These are phyloP conservation scores for Anhinga anhinga DNA, from an alignment of 2,113 vertebrate species.

Conservation along the genomic window DNA sequence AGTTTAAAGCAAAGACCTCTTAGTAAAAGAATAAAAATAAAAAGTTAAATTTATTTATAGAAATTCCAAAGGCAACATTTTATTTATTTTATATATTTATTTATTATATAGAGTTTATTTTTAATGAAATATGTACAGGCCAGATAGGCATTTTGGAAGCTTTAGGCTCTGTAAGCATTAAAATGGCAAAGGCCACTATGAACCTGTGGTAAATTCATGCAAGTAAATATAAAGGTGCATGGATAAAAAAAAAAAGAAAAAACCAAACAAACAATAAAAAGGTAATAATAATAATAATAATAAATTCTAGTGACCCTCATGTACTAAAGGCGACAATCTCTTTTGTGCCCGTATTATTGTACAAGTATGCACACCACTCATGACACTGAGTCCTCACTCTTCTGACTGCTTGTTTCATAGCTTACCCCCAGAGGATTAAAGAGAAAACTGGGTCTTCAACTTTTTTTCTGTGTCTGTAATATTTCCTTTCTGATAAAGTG, in stretches of 20 bases:
- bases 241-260: constrained; percentile 55
- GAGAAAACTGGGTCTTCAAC: constrained; percentile 80
- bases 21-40: constrained; percentile 72
- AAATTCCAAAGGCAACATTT: constrained; percentile 91
- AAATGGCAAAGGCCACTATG: constrained; percentile 77
- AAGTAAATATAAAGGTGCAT: constrained; percentile 79
- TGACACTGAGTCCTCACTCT: constrained; percentile 79
- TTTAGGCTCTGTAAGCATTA: constrained; percentile 85
- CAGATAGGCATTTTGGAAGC: constrained; percentile 88
- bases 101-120: constrained; percentile 93
- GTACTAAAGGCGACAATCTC: constrained; percentile 81
- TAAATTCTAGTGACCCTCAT: constrained; percentile 76
- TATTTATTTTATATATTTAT: constrained; percentile 93
- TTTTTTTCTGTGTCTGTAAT: constrained; percentile 79
- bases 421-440: constrained; percentile 82
- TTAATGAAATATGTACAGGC: constrained; percentile 91
- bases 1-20: constrained; percentile 85
- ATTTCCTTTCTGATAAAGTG: constrained; percentile 73
- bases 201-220: constrained; percentile 85
- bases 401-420: constrained; percentile 83
- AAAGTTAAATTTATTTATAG: constrained; percentile 89
- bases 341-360: constrained; percentile 83
- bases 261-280: constrained; percentile 35
- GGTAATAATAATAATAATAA: constrained; percentile 46
- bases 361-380: constrained; percentile 78